Evolutionary conservation across 1,140 invertebrate genomes (phyloP).

Genomic region (Hylaeus volcanicus): DNA sequence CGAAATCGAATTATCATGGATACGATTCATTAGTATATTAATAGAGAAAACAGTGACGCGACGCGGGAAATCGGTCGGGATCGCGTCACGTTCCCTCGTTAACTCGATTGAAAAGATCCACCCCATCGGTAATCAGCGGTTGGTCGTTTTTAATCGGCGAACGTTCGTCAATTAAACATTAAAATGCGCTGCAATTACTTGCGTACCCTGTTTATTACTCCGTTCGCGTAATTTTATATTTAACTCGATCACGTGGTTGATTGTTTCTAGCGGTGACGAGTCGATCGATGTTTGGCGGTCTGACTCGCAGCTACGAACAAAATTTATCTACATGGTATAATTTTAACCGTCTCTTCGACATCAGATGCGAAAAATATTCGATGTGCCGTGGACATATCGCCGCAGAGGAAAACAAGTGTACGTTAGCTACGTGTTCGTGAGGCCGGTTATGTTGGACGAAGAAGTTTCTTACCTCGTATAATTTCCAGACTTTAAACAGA

Average conservation of each 20-base stretch:
- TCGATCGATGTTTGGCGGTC: neutral
- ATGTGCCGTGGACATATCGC: too few species aligned
- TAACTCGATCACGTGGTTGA: slow-evolving; percentile 18
- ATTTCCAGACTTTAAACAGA: too few species aligned
- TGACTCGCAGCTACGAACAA: too few species aligned
- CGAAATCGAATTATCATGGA: slow-evolving; percentile 38
- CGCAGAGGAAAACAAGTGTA: too few species aligned
- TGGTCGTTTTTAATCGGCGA: slow-evolving; percentile 41
- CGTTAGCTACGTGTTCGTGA: too few species aligned
- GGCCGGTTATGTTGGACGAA: too few species aligned
- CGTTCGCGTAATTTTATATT: slow-evolving; percentile 26
- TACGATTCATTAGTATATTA: slow-evolving; percentile 42
- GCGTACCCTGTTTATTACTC: slow-evolving; percentile 32
- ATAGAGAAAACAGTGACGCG: slow-evolving; percentile 23
- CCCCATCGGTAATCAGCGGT: slow-evolving; percentile 21
- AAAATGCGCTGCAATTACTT: slow-evolving; percentile 32
- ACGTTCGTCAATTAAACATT: slow-evolving; percentile 47
- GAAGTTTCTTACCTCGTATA: too few species aligned
- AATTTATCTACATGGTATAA: too few species aligned
- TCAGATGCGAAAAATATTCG: too few species aligned
- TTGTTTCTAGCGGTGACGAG: slow-evolving; percentile 15
- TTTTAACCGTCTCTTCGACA: too few species aligned
- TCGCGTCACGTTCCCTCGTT: slow-evolving; percentile 40
- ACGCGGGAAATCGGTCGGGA: slow-evolving; percentile 15
- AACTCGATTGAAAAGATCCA: slow-evolving; percentile 51